Percentiles rank a stretch among this genome's conserved stretches.
phyloP scores from a whole-genome alignment of 2,888 invertebrate genomes.

The Melanotus villosus region DNA sequence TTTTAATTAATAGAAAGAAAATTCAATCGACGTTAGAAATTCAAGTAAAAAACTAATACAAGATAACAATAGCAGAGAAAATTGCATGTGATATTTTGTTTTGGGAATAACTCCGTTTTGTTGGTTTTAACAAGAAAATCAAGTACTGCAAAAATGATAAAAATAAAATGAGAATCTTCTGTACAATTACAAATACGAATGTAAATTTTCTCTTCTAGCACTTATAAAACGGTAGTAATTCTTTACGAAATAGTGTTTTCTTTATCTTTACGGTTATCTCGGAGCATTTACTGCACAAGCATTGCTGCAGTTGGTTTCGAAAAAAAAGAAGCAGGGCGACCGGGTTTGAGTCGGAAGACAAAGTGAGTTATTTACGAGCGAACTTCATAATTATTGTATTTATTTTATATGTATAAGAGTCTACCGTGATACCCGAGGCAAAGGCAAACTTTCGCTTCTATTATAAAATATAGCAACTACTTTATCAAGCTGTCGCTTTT shows the following conservation, averaged over 20 bases:
- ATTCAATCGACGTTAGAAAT: too few relatives aligned
- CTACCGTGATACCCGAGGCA: constrained; percentile 49
- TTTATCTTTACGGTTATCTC: constrained; percentile 26
- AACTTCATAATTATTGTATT: constrained; percentile 54
- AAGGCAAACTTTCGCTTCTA: constrained; percentile 60
- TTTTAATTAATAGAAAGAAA: too few relatives aligned
- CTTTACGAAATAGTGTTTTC: constrained; percentile 12
- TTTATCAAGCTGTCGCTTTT: constrained; percentile 64
- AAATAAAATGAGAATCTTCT: neutral
- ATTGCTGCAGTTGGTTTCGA: constrained; percentile 21
- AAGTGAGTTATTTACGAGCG: constrained; percentile 52
- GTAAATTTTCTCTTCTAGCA: constrained; percentile 15
- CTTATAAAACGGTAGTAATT: constrained; percentile 2
- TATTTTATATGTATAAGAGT: constrained; percentile 49
- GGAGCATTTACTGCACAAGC: constrained; percentile 20
- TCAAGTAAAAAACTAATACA: too few relatives aligned
- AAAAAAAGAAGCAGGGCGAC: constrained; percentile 20
- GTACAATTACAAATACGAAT: constrained; percentile 9
- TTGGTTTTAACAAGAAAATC: too few relatives aligned
- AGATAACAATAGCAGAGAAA: too few relatives aligned
- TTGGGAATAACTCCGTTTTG: too few relatives aligned
- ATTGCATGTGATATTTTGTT: too few relatives aligned
- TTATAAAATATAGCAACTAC: constrained; percentile 65
- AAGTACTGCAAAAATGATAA: neutral
- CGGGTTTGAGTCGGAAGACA: constrained; percentile 45